Evolutionary conservation across 2,888 invertebrate genomes (phyloP), one percentile per base, ranked within the genome.

Genomic region (Pristionchus arcanus): DNA sequence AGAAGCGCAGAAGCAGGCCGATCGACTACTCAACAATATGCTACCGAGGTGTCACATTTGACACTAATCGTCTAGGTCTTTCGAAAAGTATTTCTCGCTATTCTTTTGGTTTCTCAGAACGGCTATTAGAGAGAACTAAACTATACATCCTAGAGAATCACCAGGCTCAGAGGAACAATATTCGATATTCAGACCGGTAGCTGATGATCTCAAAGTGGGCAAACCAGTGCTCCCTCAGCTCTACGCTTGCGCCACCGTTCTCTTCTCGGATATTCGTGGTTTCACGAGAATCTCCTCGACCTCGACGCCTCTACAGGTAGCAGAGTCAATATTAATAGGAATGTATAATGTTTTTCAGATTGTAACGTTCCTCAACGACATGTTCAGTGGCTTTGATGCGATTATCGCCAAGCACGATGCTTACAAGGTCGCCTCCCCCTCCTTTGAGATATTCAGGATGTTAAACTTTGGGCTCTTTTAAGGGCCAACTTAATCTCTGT

Each of bases 341-440:
- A 83, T 31, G 5, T 34, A 21, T 2, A 77, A 31, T 55, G 15
- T 3, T 15, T 49, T 89, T 13, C 88, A 94, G 91, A 92, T 94
- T 71, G 94, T 94, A 63, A 95, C 93, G n/a, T 94, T 94, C 91
- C 90, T 94, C 25, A 94, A 94, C 90, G 94, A 94, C 87, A 92
- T 94, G 93, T 94, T 94, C 91, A 93, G 93, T 74, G 94, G 95
- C 7, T 95, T 95, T 89, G 95, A 95, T 90, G 93, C 94, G 0
- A 95, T 95, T 84, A 95, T 95, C 89, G 92, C 95, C 31, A 95
- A 94, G 88, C 95, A 95, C 84, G 95, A 95, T 90, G 95, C 95
- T 2, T 95, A 95, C 91, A 95, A 95, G 91, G 94, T 93, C n/a
- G n/a, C n/a, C n/a, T n/a, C n/a, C n/a, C n/a, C n/a, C n/a, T n/a